Conservation (phyloP, 2,113 vertebrate species). For the Hiodon alosoides region DNA sequence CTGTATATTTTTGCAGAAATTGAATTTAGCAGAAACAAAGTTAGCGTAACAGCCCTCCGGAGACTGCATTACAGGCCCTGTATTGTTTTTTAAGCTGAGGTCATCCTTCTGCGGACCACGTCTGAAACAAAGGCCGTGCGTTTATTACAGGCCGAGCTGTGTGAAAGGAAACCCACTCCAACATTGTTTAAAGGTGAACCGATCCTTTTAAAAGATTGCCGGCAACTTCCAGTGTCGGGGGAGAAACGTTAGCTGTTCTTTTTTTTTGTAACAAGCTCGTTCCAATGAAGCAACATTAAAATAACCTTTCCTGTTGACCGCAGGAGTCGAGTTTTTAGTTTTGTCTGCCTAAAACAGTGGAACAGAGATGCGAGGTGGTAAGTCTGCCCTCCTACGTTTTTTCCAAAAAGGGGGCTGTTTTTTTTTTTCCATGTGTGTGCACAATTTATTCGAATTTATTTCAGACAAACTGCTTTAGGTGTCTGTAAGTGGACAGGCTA, state of each 20-base stretch:
- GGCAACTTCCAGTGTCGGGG: not conserved
- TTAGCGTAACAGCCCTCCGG: conserved; percentile 84
- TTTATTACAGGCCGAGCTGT: conserved; percentile 89
- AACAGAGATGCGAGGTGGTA: not conserved
- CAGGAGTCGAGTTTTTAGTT: too few relatives aligned
- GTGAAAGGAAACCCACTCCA: conserved; percentile 85
- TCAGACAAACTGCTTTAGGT: conserved; percentile 2
- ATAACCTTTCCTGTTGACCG: too few relatives aligned
- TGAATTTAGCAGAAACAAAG: conserved; percentile 86
- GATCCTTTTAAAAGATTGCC: conserved; percentile 53
- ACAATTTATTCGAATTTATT: not conserved
- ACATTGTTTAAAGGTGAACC: conserved; percentile 73
- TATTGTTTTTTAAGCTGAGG: conserved; percentile 89
- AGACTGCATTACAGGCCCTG: conserved; percentile 84
- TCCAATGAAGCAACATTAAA: not conserved
- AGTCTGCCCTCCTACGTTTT: too few relatives aligned
- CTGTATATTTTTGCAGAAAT: conserved; percentile 67
- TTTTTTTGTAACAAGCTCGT: not conserved
- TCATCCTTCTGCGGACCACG: conserved; percentile 86
- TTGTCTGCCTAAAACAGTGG: not conserved
- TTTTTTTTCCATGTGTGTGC: not conserved
- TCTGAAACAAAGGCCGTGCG: conserved; percentile 85
- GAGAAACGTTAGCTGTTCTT: not conserved
- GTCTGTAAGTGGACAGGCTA: conserved; percentile 3
- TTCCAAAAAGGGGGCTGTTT: too few relatives aligned